These are phyloP conservation scores for Notarius quadriscutis DNA, from an alignment of 2,113 vertebrate species.

Conservation along the genomic window DNA sequence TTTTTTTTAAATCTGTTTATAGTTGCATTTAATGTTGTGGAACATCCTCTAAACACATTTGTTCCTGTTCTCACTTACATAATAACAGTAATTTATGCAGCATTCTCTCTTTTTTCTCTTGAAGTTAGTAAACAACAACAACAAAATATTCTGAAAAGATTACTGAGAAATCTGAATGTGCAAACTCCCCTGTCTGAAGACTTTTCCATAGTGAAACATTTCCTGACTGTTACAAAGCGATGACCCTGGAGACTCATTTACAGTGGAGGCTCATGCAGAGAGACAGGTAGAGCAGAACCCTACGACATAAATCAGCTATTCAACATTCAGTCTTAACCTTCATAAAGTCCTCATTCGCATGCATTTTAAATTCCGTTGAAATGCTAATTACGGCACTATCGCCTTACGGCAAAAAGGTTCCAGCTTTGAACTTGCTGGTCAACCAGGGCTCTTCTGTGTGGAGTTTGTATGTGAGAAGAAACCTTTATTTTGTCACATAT, in stretches of 20 bases:
- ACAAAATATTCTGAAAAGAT: background rate
- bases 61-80: background rate
- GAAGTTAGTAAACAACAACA: background rate
- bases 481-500: too few relatives aligned
- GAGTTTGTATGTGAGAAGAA: too few relatives aligned
- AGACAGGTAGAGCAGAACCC: too few relatives aligned
- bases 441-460: too few relatives aligned
- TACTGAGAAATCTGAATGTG: background rate
- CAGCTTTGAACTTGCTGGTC: too few relatives aligned
- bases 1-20: background rate
- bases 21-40: background rate
- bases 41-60: background rate
- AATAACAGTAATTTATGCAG: background rate
- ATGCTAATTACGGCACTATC: too few relatives aligned
- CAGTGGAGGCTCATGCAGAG: background rate
- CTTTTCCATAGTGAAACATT: background rate
- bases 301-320: background rate
- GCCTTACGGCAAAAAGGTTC: too few relatives aligned
- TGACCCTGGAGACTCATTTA: background rate
- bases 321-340: background rate
- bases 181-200: too few relatives aligned
- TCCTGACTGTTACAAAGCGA: background rate
- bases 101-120: background rate
- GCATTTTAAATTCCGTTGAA: too few relatives aligned
- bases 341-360: background rate